A percentile compares a stretch with the other conserved stretches of the same genome.
These are phyloP conservation scores for Scalopus aquaticus DNA, from an alignment of 2,113 vertebrate genomes.

Conservation along the genomic window DNA sequence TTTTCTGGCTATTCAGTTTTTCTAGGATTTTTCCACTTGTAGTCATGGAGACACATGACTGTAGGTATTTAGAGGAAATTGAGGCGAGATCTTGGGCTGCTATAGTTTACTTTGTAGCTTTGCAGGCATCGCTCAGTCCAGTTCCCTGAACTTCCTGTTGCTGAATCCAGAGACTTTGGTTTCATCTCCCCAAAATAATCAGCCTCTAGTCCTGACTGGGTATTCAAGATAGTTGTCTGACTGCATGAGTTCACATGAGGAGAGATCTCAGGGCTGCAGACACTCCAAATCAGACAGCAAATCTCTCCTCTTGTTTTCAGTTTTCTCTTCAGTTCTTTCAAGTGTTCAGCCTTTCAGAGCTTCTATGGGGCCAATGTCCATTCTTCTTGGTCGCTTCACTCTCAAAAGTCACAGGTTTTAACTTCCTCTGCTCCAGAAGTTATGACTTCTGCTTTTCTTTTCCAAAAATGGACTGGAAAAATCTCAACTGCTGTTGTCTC, in stretches of 20 bases:
- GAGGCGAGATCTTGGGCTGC: background rate
- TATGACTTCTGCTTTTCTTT: background rate
- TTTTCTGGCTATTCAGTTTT: background rate
- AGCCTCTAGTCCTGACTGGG: background rate
- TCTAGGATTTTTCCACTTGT: background rate
- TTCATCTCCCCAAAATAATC: background rate
- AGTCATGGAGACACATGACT: background rate
- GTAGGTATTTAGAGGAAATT: background rate
- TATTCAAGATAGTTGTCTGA: background rate
- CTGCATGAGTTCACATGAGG: accelerated
- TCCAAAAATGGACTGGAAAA: background rate
- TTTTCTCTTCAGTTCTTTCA: background rate
- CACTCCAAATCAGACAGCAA: background rate
- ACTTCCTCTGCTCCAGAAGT: background rate
- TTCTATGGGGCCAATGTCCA: background rate
- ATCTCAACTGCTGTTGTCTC: background rate
- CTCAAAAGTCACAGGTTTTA: background rate
- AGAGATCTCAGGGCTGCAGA: background rate
- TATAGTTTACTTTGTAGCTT: background rate
- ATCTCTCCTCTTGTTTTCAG: background rate
- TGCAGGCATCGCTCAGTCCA: accelerated
- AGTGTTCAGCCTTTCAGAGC: background rate
- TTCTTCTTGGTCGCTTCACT: background rate
- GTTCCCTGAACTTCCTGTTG: background rate
- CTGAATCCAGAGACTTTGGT: background rate